A percentile compares a stretch with the other conserved stretches of the same genome.
Evolutionary conservation across 2,888 invertebrate species (phyloP).

Genomic region (Marronus borbonicus): DNA sequence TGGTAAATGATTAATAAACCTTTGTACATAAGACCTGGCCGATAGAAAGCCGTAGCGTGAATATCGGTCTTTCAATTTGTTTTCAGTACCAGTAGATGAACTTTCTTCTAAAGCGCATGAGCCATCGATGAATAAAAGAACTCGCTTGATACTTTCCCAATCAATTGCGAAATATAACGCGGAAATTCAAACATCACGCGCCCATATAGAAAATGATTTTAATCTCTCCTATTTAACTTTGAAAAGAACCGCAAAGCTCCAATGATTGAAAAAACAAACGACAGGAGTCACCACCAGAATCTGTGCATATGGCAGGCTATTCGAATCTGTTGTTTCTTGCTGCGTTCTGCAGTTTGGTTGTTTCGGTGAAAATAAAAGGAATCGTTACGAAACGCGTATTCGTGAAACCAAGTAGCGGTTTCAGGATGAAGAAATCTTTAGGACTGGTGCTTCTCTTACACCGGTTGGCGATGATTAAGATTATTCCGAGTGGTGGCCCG

Average conservation of each 20-base stretch:
- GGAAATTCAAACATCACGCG: not conserved
- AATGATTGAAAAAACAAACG: not conserved
- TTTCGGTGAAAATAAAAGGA: not conserved
- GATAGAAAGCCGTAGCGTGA: no score
- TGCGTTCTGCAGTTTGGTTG: not conserved
- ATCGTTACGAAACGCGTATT: not conserved
- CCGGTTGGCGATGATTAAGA: not conserved
- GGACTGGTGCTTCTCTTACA: not conserved
- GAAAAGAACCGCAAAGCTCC: not conserved
- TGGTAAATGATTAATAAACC: no score
- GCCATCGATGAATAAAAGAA: no score
- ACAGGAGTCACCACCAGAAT: not conserved
- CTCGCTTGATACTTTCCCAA: no score
- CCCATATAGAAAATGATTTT: not conserved
- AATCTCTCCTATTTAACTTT: not conserved
- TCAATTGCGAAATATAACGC: not conserved
- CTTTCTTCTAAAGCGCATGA: no score
- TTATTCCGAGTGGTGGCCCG: not conserved
- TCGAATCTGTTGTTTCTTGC: no score
- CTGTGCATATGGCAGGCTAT: not conserved
- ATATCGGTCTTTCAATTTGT: no score
- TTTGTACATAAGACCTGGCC: no score
- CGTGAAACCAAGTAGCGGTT: not conserved
- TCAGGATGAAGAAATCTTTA: not conserved
- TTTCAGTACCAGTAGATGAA: no score